phyloP scores from a whole-genome alignment of 1,140 invertebrate species.

The Neocloeon triangulifer region DNA sequence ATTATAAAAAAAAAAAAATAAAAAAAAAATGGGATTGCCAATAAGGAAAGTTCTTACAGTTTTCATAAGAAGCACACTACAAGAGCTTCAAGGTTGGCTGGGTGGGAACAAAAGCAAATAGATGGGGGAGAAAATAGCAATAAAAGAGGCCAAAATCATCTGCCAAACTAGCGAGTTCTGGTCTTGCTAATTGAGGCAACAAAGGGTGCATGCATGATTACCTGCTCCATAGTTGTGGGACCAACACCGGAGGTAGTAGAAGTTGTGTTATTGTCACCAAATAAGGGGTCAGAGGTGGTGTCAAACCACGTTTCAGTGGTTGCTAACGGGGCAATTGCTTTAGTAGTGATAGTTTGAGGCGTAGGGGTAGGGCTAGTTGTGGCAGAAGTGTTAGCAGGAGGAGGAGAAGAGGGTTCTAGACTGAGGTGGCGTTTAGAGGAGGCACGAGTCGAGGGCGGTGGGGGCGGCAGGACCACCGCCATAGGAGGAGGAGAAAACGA shows the following conservation, averaged over 20 bases:
- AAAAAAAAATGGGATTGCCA: no score
- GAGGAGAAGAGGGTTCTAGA: conserved; percentile 4
- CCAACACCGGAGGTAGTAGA: conserved; percentile 19
- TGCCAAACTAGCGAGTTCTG: no score
- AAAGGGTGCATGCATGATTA: no score
- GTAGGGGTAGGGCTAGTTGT: background rate
- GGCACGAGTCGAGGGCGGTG: conserved; percentile 12
- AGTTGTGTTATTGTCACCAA: background rate
- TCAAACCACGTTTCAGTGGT: background rate
- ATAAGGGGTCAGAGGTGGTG: no score
- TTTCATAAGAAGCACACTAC: no score
- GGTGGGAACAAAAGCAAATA: no score
- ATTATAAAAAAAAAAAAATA: no score
- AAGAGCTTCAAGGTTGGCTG: no score
- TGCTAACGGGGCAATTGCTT: background rate
- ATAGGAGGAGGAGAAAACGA: conserved; percentile 37
- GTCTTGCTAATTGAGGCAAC: no score
- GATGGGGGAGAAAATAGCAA: no score
- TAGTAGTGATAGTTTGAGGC: background rate
- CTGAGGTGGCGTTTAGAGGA: conserved; percentile 1
- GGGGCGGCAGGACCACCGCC: conserved; percentile 16
- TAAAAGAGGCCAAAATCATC: no score
- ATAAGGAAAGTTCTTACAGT: no score
- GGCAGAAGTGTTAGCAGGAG: conserved; percentile 9
- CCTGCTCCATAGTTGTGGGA: conserved; percentile 3